Conservation (phyloP, 2,113 vertebrate species). For the Morone chrysops region DNA sequence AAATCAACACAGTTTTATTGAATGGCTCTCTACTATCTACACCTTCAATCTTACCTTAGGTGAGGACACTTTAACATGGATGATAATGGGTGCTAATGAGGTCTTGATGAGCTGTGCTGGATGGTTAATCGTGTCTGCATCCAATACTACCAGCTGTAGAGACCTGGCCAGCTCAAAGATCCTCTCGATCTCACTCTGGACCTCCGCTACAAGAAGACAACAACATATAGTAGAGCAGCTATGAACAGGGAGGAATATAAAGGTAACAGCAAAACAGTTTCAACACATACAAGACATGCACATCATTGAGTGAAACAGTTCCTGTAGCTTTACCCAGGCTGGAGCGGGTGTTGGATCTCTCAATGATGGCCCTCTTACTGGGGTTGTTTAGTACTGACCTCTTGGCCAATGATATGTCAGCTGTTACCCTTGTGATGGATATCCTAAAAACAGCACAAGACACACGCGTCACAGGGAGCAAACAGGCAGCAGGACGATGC, state of each 20-base stretch:
- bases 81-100: constrained; percentile 97
- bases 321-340: constrained; percentile 89
- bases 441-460: constrained; percentile 86
- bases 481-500: background rate
- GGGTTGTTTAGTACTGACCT: constrained; percentile 99
- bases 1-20: background rate
- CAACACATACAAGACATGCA: constrained; percentile 50
- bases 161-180: constrained; percentile 98
- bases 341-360: constrained; percentile 96
- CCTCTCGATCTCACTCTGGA: constrained; percentile 98
- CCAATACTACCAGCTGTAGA: constrained; percentile 95
- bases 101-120: constrained; percentile 98
- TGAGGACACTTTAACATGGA: constrained; percentile 98
- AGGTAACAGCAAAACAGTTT: accelerated
- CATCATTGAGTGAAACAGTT: constrained; percentile 68
- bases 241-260: background rate
- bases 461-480: background rate
- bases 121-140: constrained; percentile 99
- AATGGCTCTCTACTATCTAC: background rate
- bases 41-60: constrained; percentile 88
- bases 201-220: constrained; percentile 88
- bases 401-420: constrained; percentile 99
- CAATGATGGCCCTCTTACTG: constrained; percentile 98
- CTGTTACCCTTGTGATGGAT: constrained; percentile 98
- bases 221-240: background rate